A percentile compares a stretch with the other conserved stretches of the same genome.
Evolutionary conservation across 1,140 invertebrate species (phyloP).

Genomic region (Tyrophagus putrescentiae): DNA sequence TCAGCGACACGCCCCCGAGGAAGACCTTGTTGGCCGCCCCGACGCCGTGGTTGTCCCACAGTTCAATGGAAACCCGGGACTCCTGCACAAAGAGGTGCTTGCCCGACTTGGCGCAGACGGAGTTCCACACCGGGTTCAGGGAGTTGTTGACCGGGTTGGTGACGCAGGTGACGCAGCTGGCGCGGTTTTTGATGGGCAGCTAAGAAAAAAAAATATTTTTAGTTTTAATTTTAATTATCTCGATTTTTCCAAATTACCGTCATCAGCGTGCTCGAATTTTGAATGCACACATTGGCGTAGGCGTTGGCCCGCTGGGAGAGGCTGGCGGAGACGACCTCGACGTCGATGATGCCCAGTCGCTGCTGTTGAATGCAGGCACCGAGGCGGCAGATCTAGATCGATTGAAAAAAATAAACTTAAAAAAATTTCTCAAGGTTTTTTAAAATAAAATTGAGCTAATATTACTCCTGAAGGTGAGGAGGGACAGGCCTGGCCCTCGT

Average conservation of each 20-base stretch:
- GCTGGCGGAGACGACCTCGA: slow-evolving; percentile 13
- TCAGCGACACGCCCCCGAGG: slow-evolving; percentile 17
- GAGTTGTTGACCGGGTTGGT: not conserved
- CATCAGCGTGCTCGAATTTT: not conserved
- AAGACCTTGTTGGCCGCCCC: slow-evolving; percentile 6
- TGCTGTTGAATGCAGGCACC: too few relatives aligned
- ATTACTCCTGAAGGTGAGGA: not conserved
- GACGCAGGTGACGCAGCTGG: not conserved
- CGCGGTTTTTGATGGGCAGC: slow-evolving; percentile 7
- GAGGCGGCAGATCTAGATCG: too few relatives aligned
- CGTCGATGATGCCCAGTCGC: slow-evolving; percentile 9
- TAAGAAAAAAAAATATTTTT: not conserved
- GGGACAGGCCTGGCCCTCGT: slow-evolving; percentile 7
- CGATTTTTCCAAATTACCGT: not conserved
- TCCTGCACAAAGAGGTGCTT: not conserved
- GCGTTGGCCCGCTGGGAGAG: slow-evolving; percentile 4
- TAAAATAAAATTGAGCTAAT: too few relatives aligned
- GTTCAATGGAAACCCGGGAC: slow-evolving; percentile 13
- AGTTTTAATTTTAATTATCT: too few relatives aligned
- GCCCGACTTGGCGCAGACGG: slow-evolving; percentile 5
- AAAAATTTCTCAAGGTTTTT: too few relatives aligned
- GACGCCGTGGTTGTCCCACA: not conserved
- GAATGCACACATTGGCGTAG: slow-evolving; percentile 14
- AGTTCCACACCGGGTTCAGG: slow-evolving; percentile 2
- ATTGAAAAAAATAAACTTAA: too few relatives aligned